These are phyloP conservation scores for Neolamprologus toae DNA, from an alignment of 2,113 vertebrate genomes.

Conservation along the genomic window DNA sequence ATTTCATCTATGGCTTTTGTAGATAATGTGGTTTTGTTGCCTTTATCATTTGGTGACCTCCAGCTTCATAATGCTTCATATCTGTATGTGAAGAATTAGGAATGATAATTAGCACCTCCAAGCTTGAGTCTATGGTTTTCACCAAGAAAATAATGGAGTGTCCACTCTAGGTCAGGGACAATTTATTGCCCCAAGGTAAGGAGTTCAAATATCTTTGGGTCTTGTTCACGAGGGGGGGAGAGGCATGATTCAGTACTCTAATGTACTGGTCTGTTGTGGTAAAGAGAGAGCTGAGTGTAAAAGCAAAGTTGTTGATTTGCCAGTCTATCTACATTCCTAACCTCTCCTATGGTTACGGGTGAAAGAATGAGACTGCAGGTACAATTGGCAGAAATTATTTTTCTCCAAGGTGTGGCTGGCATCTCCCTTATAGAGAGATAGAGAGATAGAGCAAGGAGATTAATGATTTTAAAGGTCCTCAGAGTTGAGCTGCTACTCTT, in stretches of 20 bases:
- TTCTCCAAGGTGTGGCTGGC: not conserved
- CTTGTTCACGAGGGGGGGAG: not conserved
- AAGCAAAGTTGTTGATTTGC: not conserved
- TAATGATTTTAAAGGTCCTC: not conserved
- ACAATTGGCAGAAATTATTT: not conserved
- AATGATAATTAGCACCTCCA: not conserved
- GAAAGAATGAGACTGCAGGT: not conserved
- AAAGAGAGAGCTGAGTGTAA: not conserved
- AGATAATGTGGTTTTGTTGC: not conserved
- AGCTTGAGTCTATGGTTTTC: not conserved
- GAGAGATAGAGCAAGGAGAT: not conserved
- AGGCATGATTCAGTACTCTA: not conserved
- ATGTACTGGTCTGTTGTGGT: rapidly evolving
- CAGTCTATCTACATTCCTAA: not conserved
- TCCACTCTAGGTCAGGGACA: not conserved
- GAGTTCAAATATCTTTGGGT: not conserved
- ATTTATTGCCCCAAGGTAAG: not conserved
- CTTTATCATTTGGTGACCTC: not conserved
- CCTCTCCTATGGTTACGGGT: not conserved
- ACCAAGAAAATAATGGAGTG: not conserved
- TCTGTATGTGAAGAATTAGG: not conserved
- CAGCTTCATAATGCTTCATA: not conserved
- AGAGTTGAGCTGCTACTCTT: not conserved
- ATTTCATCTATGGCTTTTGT: not conserved
- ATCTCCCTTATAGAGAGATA: not conserved